Base-by-base conservation (phyloP, 92 coral and sea anemone species). In the Siderastrea radians region DNA sequence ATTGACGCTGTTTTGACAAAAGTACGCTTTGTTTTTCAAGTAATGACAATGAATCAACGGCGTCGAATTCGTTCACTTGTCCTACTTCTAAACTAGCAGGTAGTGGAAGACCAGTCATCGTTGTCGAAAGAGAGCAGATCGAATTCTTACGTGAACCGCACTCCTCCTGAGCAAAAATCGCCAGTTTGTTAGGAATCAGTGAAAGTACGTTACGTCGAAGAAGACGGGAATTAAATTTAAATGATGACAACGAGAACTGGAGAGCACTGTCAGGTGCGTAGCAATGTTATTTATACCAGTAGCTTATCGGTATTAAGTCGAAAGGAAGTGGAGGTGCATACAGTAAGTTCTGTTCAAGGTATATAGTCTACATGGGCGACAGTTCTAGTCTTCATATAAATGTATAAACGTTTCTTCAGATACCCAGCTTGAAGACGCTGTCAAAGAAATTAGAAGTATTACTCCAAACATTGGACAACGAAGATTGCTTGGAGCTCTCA, bases 121-220 rank as follows among this genome's bases (percentile, higher is more conserved):
- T 74, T 74, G 72, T 88, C 75, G 84, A 82, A 68, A 79, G 79
- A 71, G 90, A 88, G 81, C 92, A 91, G 62, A 91, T 91, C 11
- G 81, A 87, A 77, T 87, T 87, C 74, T 83, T 87, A 45, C 86
- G 86, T 66, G 86, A 83, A 50, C 64, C 82, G 63, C 93, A 86
- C 65, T 91, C 82, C 78, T 67, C 85, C 15, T 67, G 87, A 87
- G 70, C 62, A 38, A 79, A 80, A 74, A 90, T 90, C 58, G 87
- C 90, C 13, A 52, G 57, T n/a, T 75, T 85, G 76, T 84, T 85
- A 47, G 81, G 89, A 60, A 78, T 91, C 80, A 90, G 90, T 74
- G 84, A 85, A 62, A 80, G 93, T 80, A 80, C 80, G 26, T 70
- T 85, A 45, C 69, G 75, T 46, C 50, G 93, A 86, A 80, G 86